These are phyloP conservation scores for Muscicapa adusta DNA, from an alignment of 2,113 vertebrate species.

Conservation along the genomic window DNA sequence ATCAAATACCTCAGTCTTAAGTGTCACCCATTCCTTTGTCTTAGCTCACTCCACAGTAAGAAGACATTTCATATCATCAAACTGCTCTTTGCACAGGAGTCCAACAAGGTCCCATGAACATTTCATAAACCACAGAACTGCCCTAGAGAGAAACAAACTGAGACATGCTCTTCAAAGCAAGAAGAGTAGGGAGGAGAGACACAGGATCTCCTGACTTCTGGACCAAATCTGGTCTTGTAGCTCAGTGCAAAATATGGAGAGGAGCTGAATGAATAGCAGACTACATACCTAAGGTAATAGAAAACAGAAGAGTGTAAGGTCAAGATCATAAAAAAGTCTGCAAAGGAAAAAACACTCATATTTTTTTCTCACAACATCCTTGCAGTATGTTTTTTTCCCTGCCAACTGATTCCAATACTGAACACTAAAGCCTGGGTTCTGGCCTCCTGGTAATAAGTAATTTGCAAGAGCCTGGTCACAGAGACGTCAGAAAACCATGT, in stretches of 20 bases:
- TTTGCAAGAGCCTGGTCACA: conserved; percentile 13
- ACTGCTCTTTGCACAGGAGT: background rate
- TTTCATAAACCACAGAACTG: background rate
- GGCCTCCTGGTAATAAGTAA: conserved; percentile 1
- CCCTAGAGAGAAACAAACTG: background rate
- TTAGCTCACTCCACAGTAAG: background rate
- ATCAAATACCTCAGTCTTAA: background rate
- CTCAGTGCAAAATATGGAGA: background rate
- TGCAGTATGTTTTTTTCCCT: background rate
- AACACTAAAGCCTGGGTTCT: background rate
- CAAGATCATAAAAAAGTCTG: background rate
- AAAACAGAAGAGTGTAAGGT: background rate
- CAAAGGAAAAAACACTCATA: background rate
- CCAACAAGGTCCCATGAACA: background rate
- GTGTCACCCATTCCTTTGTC: background rate
- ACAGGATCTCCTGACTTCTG: background rate
- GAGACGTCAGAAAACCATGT: conserved; percentile 30
- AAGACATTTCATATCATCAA: background rate
- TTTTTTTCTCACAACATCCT: background rate
- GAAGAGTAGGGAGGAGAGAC: background rate
- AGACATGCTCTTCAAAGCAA: background rate
- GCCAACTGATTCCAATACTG: background rate
- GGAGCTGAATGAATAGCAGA: conserved; percentile 1
- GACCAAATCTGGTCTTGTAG: background rate
- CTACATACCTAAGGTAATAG: background rate